Percentiles rank a stretch among this genome's conserved stretches.
phyloP scores from a whole-genome alignment of 1,140 invertebrate genomes.

The Drosophila navojoa region DNA sequence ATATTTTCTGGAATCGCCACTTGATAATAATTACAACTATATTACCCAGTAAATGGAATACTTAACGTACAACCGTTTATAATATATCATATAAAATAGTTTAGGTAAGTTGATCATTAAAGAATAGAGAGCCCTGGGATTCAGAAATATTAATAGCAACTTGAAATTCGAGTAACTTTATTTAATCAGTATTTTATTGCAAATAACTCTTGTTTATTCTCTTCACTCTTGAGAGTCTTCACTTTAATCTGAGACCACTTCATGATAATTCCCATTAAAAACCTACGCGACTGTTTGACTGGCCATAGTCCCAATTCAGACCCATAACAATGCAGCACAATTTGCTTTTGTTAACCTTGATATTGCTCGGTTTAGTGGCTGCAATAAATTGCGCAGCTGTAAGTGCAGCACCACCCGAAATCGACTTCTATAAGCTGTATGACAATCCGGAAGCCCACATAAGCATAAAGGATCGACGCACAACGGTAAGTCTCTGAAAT shows the following conservation, averaged over 20 bases:
- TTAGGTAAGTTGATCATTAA: no score
- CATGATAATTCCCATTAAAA: constrained; percentile 18
- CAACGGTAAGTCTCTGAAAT: constrained; percentile 41
- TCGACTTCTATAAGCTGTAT: constrained; percentile 63
- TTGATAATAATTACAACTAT: neutral
- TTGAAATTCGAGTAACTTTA: no score
- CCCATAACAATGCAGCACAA: constrained; percentile 29
- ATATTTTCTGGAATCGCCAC: constrained; percentile 29
- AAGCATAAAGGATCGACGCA: constrained; percentile 25
- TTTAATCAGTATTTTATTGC: neutral
- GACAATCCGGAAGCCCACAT: constrained; percentile 63
- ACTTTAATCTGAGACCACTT: constrained; percentile 19
- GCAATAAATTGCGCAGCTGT: constrained; percentile 22
- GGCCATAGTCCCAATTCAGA: constrained; percentile 8
- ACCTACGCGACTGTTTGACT: neutral
- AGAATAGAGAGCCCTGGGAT: no score
- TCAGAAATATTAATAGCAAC: no score
- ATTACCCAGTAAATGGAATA: neutral
- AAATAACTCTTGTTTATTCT: neutral
- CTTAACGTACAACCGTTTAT: neutral
- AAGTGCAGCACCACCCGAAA: constrained; percentile 8
- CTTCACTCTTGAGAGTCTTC: constrained; percentile 4
- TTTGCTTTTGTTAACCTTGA: constrained; percentile 1
- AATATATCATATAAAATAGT: neutral
- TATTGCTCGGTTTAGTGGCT: constrained; percentile 10